Percentiles rank a stretch among this genome's conserved stretches.
Evolutionary conservation across 2,797 vertebrate genomes (phyloP).

Genomic region (Anniella stebbinsi): DNA sequence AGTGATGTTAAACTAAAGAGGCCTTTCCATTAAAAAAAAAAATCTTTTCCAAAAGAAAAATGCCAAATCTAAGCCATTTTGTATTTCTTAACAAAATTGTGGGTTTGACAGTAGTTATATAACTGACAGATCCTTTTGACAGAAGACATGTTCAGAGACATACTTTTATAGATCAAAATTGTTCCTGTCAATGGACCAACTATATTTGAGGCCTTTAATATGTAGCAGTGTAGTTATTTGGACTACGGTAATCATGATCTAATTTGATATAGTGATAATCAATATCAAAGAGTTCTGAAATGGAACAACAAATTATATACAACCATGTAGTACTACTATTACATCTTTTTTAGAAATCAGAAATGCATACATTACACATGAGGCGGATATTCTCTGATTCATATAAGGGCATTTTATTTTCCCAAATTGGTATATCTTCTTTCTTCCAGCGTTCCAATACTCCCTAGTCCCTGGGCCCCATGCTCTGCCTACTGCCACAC

Average conservation of each 20-base stretch:
- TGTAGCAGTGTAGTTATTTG: neutral
- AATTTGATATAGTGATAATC: neutral
- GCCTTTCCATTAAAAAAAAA: neutral
- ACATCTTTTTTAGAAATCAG: neutral
- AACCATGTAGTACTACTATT: neutral
- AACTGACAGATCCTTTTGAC: neutral
- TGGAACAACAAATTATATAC: neutral
- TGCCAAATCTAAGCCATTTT: neutral
- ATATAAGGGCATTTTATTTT: neutral
- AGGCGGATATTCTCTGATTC: neutral
- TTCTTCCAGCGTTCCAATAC: neutral
- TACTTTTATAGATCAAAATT: neutral
- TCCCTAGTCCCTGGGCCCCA: no score
- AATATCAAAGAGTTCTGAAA: neutral
- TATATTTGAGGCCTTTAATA: slow-evolving; percentile 8
- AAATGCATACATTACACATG: neutral
- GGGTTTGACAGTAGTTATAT: slow-evolving; percentile 5
- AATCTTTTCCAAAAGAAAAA: slow-evolving; percentile 1
- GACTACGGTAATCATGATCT: neutral
- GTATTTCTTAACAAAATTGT: neutral
- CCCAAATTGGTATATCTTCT: neutral
- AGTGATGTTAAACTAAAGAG: slow-evolving; percentile 3
- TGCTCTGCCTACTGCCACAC: no score
- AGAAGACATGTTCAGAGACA: neutral
- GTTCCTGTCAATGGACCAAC: neutral